Conservation (phyloP, 1,140 invertebrate genomes). For the Sinonovacula constricta region DNA sequence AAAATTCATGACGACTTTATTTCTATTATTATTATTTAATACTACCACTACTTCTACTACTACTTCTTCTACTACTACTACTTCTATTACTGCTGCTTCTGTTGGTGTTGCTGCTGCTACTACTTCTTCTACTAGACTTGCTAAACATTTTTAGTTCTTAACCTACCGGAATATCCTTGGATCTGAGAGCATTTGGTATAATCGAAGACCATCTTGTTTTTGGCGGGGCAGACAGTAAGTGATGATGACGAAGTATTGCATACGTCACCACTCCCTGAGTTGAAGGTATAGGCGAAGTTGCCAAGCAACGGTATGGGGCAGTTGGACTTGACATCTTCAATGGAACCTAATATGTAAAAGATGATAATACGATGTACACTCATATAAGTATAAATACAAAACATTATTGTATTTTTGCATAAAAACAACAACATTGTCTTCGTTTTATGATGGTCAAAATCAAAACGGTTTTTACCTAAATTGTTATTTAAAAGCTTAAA, state of each 20-base stretch:
- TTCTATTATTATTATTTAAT: not conserved
- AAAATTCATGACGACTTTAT: not conserved
- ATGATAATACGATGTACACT: too few species aligned
- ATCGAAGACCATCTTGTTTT: slow-evolving; percentile 45
- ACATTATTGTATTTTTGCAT: too few species aligned
- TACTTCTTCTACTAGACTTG: not conserved
- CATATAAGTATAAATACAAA: too few species aligned
- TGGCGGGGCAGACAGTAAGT: slow-evolving; percentile 53
- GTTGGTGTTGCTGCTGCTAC: not conserved
- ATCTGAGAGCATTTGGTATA: slow-evolving; percentile 51
- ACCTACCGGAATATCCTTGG: slow-evolving; percentile 59
- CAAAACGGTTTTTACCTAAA: too few species aligned
- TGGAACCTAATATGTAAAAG: slow-evolving; percentile 37
- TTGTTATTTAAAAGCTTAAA: too few species aligned
- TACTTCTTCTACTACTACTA: not conserved
- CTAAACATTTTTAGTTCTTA: not conserved
- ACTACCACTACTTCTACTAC: not conserved
- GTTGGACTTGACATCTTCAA: slow-evolving; percentile 40
- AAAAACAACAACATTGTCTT: too few species aligned
- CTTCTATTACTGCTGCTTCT: too few species aligned
- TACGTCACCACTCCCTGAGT: slow-evolving; percentile 57
- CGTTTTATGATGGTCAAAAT: too few species aligned
- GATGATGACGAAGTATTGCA: slow-evolving; percentile 39
- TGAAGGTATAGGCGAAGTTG: slow-evolving; percentile 53
- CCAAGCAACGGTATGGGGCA: slow-evolving; percentile 54